phyloP scores from a whole-genome alignment of 2,797 vertebrate species.

The Pelodytes ibericus region DNA sequence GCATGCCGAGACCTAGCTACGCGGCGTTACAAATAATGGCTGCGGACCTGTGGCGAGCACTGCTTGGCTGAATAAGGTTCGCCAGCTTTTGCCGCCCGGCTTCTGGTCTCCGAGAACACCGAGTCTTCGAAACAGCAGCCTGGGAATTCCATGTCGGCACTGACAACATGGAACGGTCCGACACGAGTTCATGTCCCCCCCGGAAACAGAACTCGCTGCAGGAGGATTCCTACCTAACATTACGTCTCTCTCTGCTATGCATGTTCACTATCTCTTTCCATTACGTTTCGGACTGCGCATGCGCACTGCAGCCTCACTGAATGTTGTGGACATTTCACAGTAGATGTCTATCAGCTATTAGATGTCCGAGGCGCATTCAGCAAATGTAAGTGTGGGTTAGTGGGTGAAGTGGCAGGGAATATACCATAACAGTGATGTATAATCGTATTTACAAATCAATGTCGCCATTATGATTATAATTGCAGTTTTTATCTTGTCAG shows the following conservation, averaged over 20 bases:
- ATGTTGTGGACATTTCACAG: not conserved
- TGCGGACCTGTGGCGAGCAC: constrained; percentile 26
- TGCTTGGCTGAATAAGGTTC: constrained; percentile 11
- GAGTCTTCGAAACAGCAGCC: constrained; percentile 46
- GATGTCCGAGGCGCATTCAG: not conserved
- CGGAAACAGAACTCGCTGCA: not conserved
- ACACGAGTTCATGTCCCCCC: not conserved
- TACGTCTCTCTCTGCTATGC: not conserved
- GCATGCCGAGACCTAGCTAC: no score
- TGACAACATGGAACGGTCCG: not conserved
- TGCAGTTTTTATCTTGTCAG: no score
- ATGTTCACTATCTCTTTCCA: not conserved
- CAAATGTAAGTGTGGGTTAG: not conserved
- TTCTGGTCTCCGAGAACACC: constrained; percentile 28
- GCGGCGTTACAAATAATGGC: not conserved
- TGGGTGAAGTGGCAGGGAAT: no score
- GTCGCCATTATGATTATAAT: no score
- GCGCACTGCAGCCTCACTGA: not conserved
- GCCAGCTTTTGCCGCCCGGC: not conserved
- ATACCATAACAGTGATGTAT: no score
- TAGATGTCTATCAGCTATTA: not conserved
- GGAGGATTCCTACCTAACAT: not conserved
- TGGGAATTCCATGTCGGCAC: constrained; percentile 16
- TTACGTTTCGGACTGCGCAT: not conserved
- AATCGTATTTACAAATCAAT: no score